Conservation (phyloP, 2,113 vertebrate species). For the Laticauda laticaudata region DNA sequence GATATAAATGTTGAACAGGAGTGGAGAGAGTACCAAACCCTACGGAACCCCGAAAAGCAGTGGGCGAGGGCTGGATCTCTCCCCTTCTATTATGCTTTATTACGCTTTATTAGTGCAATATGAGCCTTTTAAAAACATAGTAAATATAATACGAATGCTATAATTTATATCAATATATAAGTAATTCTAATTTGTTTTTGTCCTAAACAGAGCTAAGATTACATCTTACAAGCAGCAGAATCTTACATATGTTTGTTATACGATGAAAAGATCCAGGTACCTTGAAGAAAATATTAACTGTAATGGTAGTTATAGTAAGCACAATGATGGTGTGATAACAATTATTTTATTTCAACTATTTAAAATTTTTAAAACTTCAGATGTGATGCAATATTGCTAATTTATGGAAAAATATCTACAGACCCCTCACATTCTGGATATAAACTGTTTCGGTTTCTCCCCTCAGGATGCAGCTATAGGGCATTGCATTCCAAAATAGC, state of each 20-base stretch:
- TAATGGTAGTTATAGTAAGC: not conserved
- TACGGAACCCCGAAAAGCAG: no score
- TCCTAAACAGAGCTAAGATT: not conserved
- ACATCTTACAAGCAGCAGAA: no score
- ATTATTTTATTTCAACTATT: not conserved
- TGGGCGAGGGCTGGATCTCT: no score
- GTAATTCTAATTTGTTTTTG: not conserved
- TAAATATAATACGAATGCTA: not conserved
- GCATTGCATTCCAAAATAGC: no score
- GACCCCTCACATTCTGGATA: no score
- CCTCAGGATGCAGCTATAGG: no score
- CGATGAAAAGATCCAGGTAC: not conserved
- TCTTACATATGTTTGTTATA: not conserved
- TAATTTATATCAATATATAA: not conserved
- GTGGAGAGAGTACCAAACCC: no score
- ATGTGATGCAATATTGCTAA: not conserved
- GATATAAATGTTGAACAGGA: no score
- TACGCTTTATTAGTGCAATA: not conserved
- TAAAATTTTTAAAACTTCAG: not conserved
- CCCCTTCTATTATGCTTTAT: no score
- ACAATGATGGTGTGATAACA: not conserved
- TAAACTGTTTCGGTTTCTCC: no score
- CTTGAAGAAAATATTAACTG: not conserved
- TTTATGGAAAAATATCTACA: no score
- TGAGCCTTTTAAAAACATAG: not conserved